A percentile compares a stretch with the other conserved stretches of the same genome.
These are phyloP conservation scores for Tenthredo livida DNA, from an alignment of 2,888 invertebrate species.

Conservation along the genomic window DNA sequence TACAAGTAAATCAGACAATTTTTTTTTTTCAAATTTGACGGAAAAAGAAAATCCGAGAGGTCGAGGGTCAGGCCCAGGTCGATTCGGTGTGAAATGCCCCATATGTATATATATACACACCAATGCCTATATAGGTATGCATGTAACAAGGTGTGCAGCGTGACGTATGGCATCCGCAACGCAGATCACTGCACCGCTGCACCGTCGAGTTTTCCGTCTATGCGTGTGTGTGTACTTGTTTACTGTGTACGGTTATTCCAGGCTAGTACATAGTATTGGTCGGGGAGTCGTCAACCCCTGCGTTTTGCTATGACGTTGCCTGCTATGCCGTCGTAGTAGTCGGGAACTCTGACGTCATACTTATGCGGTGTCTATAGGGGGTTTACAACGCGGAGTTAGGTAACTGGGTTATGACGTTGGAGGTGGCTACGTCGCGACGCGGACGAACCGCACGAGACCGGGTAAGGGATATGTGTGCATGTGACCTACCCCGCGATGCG, in stretches of 20 bases:
- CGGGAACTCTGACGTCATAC: conserved; percentile 16
- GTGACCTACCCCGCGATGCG: too few relatives aligned
- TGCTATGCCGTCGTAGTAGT: not conserved
- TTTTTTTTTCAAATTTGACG: too few relatives aligned
- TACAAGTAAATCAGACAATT: too few relatives aligned
- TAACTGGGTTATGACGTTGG: conserved; percentile 71
- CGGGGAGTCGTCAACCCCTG: conserved; percentile 31
- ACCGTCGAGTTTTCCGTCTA: not conserved
- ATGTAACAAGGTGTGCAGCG: not conserved
- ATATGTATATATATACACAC: too few relatives aligned
- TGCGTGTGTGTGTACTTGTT: not conserved
- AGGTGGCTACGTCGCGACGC: conserved; percentile 44
- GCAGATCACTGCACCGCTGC: conserved; percentile 28
- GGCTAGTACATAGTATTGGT: not conserved
- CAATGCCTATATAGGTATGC: too few relatives aligned
- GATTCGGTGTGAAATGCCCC: too few relatives aligned
- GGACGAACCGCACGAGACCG: not conserved
- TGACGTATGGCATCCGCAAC: not conserved
- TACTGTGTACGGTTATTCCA: not conserved
- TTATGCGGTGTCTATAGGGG: not conserved
- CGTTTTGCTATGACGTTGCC: conserved; percentile 39
- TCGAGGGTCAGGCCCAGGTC: too few relatives aligned
- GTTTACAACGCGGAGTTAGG: conserved; percentile 39
- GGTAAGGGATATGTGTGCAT: not conserved
- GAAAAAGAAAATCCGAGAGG: too few relatives aligned